Evolutionary conservation across 2,888 invertebrate species (phyloP), one percentile per base, ranked within the genome.

Genomic region (Digitonthophagus gazella): DNA sequence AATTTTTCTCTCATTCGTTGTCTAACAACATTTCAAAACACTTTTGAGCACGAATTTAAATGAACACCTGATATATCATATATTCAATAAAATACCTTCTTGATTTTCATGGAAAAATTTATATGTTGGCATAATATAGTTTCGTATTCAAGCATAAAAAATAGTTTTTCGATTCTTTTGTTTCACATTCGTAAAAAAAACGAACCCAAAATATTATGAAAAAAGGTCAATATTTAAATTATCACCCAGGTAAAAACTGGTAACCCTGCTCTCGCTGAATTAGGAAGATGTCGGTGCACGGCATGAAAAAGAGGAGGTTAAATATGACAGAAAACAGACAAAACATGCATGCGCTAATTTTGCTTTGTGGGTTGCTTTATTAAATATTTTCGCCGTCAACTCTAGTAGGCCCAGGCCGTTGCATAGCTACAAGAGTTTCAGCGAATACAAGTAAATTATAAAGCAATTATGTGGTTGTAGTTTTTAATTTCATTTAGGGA

Each of bases 211-310:
- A 11, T 14, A n/a, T 5, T 16, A 16, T n/a, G n/a, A 57, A 16
- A 57, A 57, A 57, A 57, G 2, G 57, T 8, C 1, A 57, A 57
- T 57, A 57, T 57, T 57, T 57, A 57, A 16, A 57, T 57, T 57
- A 44, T 8, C 28, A 44, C 6, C 28, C 28, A 44, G 28, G 28
- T 44, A 11, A 11, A 44, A 6, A 44, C 3, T 44, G 28, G 6
- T 44, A 6, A 11, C 11, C 28, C 28, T 8, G 28, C 11, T 6
- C 11, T 44, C 28, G 28, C 28, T 11, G 28, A 44, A 44, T 44
- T 44, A 44, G 28, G 8, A 44, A 44, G 28, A 44, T 44, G 28
- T 8, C 28, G 28, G 28, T 44, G 28, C 28, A 11, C 28, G 6
- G 28, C 28, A 44, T 44, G 28, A 44, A 44, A 44, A 44, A 44